phyloP scores from a whole-genome alignment of 2,113 vertebrate species.

The Copsychus sechellarum region DNA sequence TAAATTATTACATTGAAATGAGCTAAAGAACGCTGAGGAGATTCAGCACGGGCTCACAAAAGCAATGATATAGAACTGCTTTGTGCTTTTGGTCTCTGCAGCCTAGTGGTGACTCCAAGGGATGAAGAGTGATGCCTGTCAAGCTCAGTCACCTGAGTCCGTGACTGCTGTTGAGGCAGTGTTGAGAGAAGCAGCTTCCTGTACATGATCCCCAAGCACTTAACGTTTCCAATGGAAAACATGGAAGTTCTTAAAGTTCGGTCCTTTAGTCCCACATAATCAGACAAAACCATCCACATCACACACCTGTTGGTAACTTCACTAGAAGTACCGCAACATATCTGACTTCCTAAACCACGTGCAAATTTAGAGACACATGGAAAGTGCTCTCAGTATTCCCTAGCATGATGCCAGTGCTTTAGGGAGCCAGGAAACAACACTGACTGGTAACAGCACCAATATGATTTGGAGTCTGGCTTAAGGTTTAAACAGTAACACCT shows the following conservation, averaged over 20 bases:
- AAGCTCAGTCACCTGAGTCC: not conserved
- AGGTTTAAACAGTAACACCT: not conserved
- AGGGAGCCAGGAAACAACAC: not conserved
- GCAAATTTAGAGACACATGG: not conserved
- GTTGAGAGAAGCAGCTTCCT: not conserved
- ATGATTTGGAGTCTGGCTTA: not conserved
- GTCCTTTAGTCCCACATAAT: not conserved
- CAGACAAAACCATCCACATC: not conserved
- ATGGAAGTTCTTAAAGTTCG: not conserved
- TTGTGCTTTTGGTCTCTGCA: not conserved
- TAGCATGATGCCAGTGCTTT: not conserved
- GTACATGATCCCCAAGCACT: not conserved
- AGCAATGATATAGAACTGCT: not conserved
- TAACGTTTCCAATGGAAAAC: not conserved
- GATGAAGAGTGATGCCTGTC: not conserved
- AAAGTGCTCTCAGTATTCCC: not conserved
- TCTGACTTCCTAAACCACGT: not conserved
- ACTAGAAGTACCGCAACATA: not conserved
- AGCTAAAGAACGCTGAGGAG: fast-evolving
- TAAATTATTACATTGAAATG: not conserved
- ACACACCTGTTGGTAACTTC: not conserved
- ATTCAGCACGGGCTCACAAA: not conserved
- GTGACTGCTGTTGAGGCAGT: not conserved
- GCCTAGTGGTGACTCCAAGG: not conserved
- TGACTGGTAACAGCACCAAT: not conserved